Base-by-base conservation (phyloP, 2,888 invertebrate species). In the Callyntrura sp. region DNA sequence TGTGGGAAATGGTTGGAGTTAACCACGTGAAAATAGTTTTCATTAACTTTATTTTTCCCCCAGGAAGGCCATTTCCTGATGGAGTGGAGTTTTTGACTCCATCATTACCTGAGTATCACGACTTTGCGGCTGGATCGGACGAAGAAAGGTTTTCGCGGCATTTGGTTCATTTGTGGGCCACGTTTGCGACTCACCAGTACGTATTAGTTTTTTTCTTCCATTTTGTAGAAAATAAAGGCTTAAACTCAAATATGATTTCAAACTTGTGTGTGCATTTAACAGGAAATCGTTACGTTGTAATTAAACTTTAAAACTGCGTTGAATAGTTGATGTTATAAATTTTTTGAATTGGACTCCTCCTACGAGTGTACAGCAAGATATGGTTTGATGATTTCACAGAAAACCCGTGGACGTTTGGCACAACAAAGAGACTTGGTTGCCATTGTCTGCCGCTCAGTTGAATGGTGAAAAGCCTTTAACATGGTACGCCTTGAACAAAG, bases 171-270 rank as follows among this genome's bases (percentile, higher is more conserved):
- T 84, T 92, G 35, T 91, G 88, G 88, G 82, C 85, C 20, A 89
- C 91, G 8, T 92, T 92, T 85, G 91, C 89, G 17, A 81, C 17
- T 35, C 88, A 91, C 45, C 85, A 89, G 92, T 92, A 87, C 68
- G 76, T 60, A 14, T 6, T 20, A 0, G 43, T 20, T 17, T 57
- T 4, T 0, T 6, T 14, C 23, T 35, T n/a, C 17, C n/a, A 43
- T 11, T 51, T 14, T 17, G 23, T 51, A 76, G 51, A 55, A 35
- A 60, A 76, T 35, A 35, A 35, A 35, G 6, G 35, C 35, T 2
- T 35, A 35, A n/a, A n/a, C n/a, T 35, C 6, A 35, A 35, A 2
- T 6, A 35, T 35, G n/a, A 35, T 35, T 35, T 4, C 35, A 2
- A 35, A 35, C 35, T 35, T 35, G 6, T 35, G 6, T 35, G 35